Conservation (phyloP, 2,888 invertebrate genomes). For the Pristionchus exspectatus region DNA sequence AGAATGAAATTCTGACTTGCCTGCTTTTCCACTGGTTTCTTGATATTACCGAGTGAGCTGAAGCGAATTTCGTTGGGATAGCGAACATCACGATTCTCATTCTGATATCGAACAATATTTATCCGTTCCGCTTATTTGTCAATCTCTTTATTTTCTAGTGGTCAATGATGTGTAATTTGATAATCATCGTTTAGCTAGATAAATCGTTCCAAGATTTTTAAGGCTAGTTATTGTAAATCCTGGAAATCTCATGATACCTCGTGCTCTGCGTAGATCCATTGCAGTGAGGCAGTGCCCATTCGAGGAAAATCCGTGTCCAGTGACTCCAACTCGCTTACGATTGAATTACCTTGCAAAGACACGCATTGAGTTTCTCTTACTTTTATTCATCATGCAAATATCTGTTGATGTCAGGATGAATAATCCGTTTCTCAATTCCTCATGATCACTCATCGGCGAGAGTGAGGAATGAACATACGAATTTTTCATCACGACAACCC, state of each 20-base stretch:
- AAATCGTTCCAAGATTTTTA: not conserved
- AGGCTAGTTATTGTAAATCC: too few species aligned
- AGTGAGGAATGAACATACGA: too few species aligned
- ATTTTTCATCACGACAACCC: too few species aligned
- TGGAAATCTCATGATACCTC: not conserved
- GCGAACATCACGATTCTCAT: conserved; percentile 22
- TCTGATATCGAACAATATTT: not conserved
- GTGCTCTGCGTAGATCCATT: conserved; percentile 48
- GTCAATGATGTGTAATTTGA: not conserved
- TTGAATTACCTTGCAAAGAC: not conserved
- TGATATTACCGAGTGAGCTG: not conserved
- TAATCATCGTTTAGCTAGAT: too few species aligned
- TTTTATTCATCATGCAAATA: not conserved
- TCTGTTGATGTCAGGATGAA: too few species aligned
- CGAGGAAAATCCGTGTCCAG: conserved; percentile 21
- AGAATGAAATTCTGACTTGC: not conserved
- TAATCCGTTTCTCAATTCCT: too few species aligned
- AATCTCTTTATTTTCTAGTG: not conserved
- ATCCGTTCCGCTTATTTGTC: not conserved
- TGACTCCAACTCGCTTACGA: conserved; percentile 10
- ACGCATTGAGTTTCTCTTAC: not conserved
- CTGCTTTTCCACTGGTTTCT: not conserved
- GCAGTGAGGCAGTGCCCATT: conserved; percentile 26
- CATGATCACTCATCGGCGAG: too few species aligned
- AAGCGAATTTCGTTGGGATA: conserved; percentile 33